A percentile compares a stretch with the other conserved stretches of the same genome.
Evolutionary conservation across 2,797 vertebrate species (phyloP).

Genomic region (Sebastes kiyomatsui): DNA sequence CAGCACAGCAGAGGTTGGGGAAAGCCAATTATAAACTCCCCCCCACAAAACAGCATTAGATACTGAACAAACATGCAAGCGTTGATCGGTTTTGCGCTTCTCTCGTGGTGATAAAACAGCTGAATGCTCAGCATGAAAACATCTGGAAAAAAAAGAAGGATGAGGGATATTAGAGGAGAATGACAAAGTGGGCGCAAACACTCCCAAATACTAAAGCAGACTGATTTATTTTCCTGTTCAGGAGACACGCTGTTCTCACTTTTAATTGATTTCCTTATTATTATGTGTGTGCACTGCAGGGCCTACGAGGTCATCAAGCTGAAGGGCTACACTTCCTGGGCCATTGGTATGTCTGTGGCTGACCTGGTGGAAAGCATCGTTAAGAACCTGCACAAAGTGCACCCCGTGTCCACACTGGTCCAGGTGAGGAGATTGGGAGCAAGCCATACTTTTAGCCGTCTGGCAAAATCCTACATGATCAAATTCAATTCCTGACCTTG

Average conservation of each 20-base stretch:
- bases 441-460: not conserved
- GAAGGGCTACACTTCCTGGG: slow-evolving; percentile 98
- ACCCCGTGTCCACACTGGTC: slow-evolving; percentile 94
- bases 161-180: not conserved
- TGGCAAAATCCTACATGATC: not conserved
- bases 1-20: not conserved
- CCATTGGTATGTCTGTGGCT: slow-evolving; percentile 95
- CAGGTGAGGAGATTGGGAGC: slow-evolving; percentile 81
- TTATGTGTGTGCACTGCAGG: slow-evolving; percentile 71
- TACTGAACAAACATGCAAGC: not conserved
- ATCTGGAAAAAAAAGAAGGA: not conserved
- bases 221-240: not conserved
- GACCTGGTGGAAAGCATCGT: slow-evolving; percentile 92
- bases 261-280: not conserved
- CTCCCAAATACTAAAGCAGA: not conserved
- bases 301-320: slow-evolving; percentile 97
- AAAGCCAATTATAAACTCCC: not conserved
- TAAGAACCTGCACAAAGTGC: slow-evolving; percentile 94
- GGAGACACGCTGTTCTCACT: not conserved
- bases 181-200: not conserved
- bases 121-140: not conserved
- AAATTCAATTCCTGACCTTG: not conserved
- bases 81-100: not conserved
- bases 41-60: not conserved
- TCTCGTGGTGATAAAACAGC: not conserved